Percentiles rank a stretch among this genome's conserved stretches.
Conservation (phyloP, 2,888 invertebrate genomes). For the Agrenia bidenticulata region DNA sequence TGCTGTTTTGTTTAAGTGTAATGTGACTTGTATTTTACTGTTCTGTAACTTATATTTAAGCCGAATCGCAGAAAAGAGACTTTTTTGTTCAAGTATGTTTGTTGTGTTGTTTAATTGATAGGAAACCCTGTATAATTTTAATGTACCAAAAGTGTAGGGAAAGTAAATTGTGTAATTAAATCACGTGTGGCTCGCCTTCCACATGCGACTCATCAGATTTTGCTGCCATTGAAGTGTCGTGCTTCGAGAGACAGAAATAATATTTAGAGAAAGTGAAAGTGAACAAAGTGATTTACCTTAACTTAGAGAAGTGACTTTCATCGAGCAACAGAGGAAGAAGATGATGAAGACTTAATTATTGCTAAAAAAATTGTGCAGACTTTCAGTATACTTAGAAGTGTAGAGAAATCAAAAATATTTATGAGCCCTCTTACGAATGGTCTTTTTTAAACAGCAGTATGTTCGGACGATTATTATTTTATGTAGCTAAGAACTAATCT, state of each 20-base stretch:
- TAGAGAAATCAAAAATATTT: slow-evolving; percentile 3
- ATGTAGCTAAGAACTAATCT: neutral
- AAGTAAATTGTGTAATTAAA: neutral
- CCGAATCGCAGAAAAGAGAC: slow-evolving; percentile 6
- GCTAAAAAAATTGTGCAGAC: slow-evolving; percentile 6
- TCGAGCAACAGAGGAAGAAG: neutral
- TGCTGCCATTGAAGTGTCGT: too few relatives aligned
- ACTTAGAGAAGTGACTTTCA: slow-evolving; percentile 4
- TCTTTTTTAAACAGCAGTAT: too few relatives aligned
- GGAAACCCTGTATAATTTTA: neutral
- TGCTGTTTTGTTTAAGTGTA: slow-evolving; percentile 2
- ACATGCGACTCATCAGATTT: neutral
- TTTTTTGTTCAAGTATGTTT: neutral
- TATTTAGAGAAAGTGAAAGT: slow-evolving; percentile 1
- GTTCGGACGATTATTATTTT: too few relatives aligned
- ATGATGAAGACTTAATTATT: slow-evolving; percentile 9
- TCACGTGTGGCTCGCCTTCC: slow-evolving; percentile 10
- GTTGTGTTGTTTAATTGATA: neutral
- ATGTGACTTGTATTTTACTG: slow-evolving; percentile 12
- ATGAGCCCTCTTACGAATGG: neutral
- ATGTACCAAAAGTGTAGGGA: neutral
- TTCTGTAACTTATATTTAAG: neutral
- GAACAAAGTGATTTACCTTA: slow-evolving; percentile 9
- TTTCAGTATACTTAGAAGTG: slow-evolving; percentile 7
- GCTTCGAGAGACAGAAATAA: too few relatives aligned